Conservation (phyloP, 1,140 invertebrate genomes). For the Zaprionus lachaisei region DNA sequence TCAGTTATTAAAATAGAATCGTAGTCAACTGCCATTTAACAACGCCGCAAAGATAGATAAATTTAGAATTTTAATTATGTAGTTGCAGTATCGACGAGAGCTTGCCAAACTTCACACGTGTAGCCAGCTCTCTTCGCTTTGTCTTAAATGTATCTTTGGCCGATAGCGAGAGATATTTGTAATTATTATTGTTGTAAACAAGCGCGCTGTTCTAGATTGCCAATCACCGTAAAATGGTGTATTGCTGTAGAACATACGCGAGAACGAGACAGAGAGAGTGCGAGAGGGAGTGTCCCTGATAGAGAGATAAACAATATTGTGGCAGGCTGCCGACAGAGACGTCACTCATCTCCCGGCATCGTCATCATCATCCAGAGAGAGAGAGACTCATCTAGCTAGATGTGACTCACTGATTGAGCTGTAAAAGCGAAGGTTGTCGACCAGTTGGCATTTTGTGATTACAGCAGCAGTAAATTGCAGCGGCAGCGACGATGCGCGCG, state of each 20-base stretch:
- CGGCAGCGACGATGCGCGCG: neutral
- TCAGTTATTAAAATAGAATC: slow-evolving; percentile 4
- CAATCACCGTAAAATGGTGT: slow-evolving; percentile 49
- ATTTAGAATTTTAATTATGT: neutral
- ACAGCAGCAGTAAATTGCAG: slow-evolving; percentile 6
- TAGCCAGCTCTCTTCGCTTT: neutral
- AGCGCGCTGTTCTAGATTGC: slow-evolving; percentile 41
- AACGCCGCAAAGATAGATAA: neutral
- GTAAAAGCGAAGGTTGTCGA: slow-evolving; percentile 13
- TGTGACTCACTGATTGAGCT: slow-evolving; percentile 45
- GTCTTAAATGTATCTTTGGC: slow-evolving; percentile 16
- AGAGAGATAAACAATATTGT: slow-evolving; percentile 13
- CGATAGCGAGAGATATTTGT: slow-evolving; percentile 45
- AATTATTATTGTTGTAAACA: slow-evolving; percentile 50
- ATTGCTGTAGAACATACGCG: slow-evolving; percentile 39
- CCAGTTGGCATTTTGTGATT: slow-evolving; percentile 48
- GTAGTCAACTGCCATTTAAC: neutral
- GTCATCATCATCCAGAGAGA: slow-evolving; percentile 13
- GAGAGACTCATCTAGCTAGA: neutral
- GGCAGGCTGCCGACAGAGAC: slow-evolving; percentile 8
- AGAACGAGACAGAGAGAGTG: neutral
- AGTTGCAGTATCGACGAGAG: neutral
- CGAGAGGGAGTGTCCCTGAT: neutral
- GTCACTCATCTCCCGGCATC: slow-evolving; percentile 5
- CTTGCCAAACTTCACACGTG: slow-evolving; percentile 12